These are phyloP conservation scores for Pristionchus arcanus DNA, from an alignment of 2,888 invertebrate genomes.

Conservation along the genomic window DNA sequence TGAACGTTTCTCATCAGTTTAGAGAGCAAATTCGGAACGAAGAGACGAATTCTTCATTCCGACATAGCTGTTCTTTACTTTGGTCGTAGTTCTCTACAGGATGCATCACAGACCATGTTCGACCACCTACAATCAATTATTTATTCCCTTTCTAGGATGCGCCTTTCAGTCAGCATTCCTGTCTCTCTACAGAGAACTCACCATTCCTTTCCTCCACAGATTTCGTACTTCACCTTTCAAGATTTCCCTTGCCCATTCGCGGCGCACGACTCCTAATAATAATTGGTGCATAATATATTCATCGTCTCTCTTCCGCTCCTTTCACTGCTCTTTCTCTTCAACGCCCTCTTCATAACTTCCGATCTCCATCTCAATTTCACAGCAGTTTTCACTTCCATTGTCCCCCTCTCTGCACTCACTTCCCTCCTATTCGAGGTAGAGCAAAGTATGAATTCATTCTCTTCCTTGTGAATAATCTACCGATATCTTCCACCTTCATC, in stretches of 20 bases:
- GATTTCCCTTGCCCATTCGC: background rate
- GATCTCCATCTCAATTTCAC: slow-evolving; percentile 37
- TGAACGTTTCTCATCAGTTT: background rate
- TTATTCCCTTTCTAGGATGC: slow-evolving; percentile 8
- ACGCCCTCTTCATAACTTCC: slow-evolving; percentile 38
- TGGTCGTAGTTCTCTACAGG: background rate
- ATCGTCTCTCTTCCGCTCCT: slow-evolving; percentile 29
- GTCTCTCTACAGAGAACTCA: background rate
- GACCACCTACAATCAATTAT: background rate
- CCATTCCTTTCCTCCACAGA: background rate
- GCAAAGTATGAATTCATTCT: background rate
- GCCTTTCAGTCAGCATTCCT: background rate
- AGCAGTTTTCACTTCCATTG: slow-evolving; percentile 25
- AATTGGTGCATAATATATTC: slow-evolving; percentile 39
- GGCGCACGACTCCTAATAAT: background rate
- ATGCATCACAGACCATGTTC: background rate
- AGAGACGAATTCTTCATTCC: too few species aligned
- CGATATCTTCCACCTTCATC: slow-evolving; percentile 31
- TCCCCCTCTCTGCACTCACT: background rate
- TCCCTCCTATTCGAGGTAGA: background rate
- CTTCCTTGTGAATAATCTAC: background rate
- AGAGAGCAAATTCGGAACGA: too few species aligned
- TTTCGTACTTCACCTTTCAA: background rate
- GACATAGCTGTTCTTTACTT: background rate
- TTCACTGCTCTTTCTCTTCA: background rate